Percentiles rank a stretch among this genome's conserved stretches.
Evolutionary conservation across 2,797 vertebrate species (phyloP).

Genomic region (Austrolebias charrua): DNA sequence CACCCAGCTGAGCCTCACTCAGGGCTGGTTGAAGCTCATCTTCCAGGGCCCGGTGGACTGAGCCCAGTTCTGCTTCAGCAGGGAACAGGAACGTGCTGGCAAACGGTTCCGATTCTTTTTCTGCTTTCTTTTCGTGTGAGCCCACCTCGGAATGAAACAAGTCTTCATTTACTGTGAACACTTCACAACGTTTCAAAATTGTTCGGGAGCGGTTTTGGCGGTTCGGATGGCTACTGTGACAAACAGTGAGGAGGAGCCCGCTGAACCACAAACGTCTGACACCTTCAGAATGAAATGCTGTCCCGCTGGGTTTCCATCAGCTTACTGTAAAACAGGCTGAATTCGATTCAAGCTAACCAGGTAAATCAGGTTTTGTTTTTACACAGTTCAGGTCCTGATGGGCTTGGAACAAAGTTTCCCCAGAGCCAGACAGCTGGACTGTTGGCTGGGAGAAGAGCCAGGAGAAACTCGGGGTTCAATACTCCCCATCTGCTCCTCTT

Average conservation of each 20-base stretch:
- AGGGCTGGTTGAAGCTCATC: slow-evolving; percentile 93
- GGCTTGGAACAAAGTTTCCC: slow-evolving; percentile 49
- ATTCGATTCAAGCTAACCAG: slow-evolving; percentile 33
- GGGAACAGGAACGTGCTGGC: slow-evolving; percentile 68
- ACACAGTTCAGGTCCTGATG: slow-evolving; percentile 40
- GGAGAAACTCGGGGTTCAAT: slow-evolving; percentile 38
- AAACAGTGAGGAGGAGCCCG: slow-evolving; percentile 47
- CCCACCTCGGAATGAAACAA: slow-evolving; percentile 39
- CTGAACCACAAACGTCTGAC: slow-evolving; percentile 44
- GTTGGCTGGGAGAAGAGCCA: slow-evolving; percentile 67
- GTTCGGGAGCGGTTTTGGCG: slow-evolving; percentile 45
- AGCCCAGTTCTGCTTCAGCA: slow-evolving; percentile 48
- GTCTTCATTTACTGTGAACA: slow-evolving; percentile 51
- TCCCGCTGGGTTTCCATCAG: slow-evolving; percentile 53
- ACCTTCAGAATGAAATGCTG: slow-evolving; percentile 19
- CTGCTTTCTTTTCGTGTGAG: slow-evolving; percentile 60
- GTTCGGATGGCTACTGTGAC: slow-evolving; percentile 45
- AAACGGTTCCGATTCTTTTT: slow-evolving; percentile 64
- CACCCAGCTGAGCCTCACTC: slow-evolving; percentile 86
- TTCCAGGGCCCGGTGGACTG: slow-evolving; percentile 98
- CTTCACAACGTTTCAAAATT: slow-evolving; percentile 45
- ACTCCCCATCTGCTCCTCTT: slow-evolving; percentile 35
- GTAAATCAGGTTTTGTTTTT: slow-evolving; percentile 33
- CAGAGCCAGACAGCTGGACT: slow-evolving; percentile 79
- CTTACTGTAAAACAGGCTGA: slow-evolving; percentile 35